Evolutionary conservation across 2,888 invertebrate genomes (phyloP).

Genomic region (Stomorhina lunata): DNA sequence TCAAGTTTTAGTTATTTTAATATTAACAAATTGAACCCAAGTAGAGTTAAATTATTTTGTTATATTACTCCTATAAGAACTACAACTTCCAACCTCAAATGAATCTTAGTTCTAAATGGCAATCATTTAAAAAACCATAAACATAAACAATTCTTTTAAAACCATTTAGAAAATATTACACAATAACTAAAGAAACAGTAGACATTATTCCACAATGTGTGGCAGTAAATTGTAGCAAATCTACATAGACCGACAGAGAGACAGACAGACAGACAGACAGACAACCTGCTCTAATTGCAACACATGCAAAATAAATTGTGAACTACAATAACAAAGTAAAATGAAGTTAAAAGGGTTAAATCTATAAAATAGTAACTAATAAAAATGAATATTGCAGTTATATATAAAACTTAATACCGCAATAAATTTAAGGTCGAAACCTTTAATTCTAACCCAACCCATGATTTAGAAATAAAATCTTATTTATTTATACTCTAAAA

Average conservation of each 20-base stretch:
- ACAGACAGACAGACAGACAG: not conserved
- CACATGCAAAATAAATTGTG: slow-evolving; percentile 24
- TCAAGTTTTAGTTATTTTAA: no score
- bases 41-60: not conserved
- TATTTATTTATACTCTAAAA: slow-evolving; percentile 1
- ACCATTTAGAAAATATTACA: slow-evolving; percentile 31
- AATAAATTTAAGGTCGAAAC: slow-evolving; percentile 59
- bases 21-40: not conserved
- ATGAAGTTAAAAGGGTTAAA: slow-evolving; percentile 49
- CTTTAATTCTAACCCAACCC: slow-evolving; percentile 50
- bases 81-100: slow-evolving; percentile 1
- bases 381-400: slow-evolving; percentile 29
- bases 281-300: slow-evolving; percentile 53
- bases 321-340: slow-evolving; percentile 4
- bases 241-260: no score
- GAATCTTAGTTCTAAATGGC: slow-evolving; percentile 33
- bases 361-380: slow-evolving; percentile 32
- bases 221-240: slow-evolving; percentile 33
- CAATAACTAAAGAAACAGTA: not conserved
- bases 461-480: slow-evolving; percentile 12
- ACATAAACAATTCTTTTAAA: slow-evolving; percentile 45
- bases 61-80: not conserved
- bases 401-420: slow-evolving; percentile 42
- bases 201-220: not conserved
- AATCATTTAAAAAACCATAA: slow-evolving; percentile 53